A percentile compares a stretch with the other conserved stretches of the same genome.
Conservation (phyloP, 2,888 invertebrate species). For the Phortica okadai region DNA sequence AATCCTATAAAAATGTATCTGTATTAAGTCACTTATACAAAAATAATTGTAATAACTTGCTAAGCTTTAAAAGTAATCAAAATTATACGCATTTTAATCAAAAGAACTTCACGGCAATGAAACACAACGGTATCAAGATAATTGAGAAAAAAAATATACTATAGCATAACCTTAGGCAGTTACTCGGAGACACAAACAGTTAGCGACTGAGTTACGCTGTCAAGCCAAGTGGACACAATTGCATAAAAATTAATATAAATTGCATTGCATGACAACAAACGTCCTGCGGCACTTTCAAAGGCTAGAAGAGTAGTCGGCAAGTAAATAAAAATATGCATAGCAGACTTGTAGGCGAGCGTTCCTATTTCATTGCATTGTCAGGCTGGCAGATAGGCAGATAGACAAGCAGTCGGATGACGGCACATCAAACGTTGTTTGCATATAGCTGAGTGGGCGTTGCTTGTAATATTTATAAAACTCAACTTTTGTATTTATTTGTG, state of each 20-base stretch:
- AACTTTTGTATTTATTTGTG: neutral
- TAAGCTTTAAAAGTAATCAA: too few species aligned
- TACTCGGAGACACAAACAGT: neutral
- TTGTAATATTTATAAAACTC: constrained; percentile 4
- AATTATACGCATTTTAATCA: too few species aligned
- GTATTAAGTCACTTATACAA: too few species aligned
- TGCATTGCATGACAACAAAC: constrained; percentile 13
- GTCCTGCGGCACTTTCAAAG: constrained; percentile 19
- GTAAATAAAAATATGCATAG: neutral
- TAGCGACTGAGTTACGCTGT: neutral
- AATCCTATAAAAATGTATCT: too few species aligned
- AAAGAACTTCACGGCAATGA: too few species aligned
- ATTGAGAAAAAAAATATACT: constrained; percentile 4
- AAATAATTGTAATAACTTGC: too few species aligned
- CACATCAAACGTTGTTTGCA: constrained; percentile 10
- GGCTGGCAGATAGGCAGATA: neutral
- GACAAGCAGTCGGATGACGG: neutral
- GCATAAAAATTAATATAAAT: constrained; percentile 37
- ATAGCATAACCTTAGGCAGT: constrained; percentile 5
- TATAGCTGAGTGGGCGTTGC: neutral
- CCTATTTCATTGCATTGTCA: neutral
- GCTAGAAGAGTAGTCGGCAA: neutral
- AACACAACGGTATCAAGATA: too few species aligned
- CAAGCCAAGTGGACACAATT: constrained; percentile 19
- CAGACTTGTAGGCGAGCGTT: neutral